Percentiles rank a stretch among this genome's conserved stretches.
Evolutionary conservation across 2,888 invertebrate genomes (phyloP).

Genomic region (Unio delphinus): DNA sequence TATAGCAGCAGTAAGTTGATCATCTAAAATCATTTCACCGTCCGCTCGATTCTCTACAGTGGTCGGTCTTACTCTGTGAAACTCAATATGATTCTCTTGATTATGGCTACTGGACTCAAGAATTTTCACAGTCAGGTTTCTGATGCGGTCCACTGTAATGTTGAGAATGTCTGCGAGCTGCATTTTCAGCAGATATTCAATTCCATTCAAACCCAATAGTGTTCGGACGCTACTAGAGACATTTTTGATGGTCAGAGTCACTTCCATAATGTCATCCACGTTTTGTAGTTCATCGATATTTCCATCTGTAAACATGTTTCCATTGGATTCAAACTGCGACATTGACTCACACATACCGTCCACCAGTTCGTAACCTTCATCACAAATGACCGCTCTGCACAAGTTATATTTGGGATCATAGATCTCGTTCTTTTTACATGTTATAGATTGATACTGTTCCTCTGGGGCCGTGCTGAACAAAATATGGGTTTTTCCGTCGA

Average conservation of each 20-base stretch:
- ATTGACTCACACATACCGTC: slow-evolving; percentile 31
- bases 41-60: too few relatives aligned
- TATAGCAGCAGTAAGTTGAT: background rate
- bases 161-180: slow-evolving; percentile 36
- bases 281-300: slow-evolving; percentile 17
- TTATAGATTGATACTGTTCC: slow-evolving; percentile 8
- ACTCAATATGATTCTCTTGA: slow-evolving; percentile 14
- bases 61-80: slow-evolving; percentile 11
- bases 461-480: slow-evolving; percentile 45
- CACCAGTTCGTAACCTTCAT: slow-evolving; percentile 31
- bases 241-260: slow-evolving; percentile 43
- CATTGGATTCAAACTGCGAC: slow-evolving; percentile 8
- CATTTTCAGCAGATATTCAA: slow-evolving; percentile 21
- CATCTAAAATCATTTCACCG: background rate
- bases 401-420: slow-evolving; percentile 35
- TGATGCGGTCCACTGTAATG: slow-evolving; percentile 40
- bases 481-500: slow-evolving; percentile 61
- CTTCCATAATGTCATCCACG: slow-evolving; percentile 24
- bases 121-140: slow-evolving; percentile 35
- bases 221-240: slow-evolving; percentile 28
- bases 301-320: slow-evolving; percentile 10
- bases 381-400: slow-evolving; percentile 46
- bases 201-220: slow-evolving; percentile 16
- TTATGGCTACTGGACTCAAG: slow-evolving; percentile 17
- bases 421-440: slow-evolving; percentile 39